These are phyloP conservation scores for Clinocottus analis DNA, from an alignment of 2,113 vertebrate species.

Conservation along the genomic window DNA sequence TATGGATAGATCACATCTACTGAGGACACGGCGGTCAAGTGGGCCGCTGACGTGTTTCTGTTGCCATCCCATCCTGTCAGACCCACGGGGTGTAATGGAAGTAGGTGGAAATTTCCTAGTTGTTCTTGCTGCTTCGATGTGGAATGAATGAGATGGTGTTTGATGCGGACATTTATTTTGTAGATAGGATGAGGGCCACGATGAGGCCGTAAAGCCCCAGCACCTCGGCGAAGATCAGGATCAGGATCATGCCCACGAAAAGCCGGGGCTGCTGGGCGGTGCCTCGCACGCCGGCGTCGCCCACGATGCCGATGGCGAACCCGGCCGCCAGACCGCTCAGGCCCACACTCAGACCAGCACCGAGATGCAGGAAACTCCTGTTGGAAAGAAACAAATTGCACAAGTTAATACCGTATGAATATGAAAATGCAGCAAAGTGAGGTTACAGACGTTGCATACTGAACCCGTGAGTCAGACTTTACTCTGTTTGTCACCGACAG, in stretches of 20 bases:
- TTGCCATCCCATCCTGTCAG: conserved; percentile 79
- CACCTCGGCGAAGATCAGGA: conserved; percentile 98
- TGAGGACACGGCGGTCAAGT: conserved; percentile 57
- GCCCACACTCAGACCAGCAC: conserved; percentile 96
- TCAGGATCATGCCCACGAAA: conserved; percentile 99
- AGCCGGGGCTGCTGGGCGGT: conserved; percentile 98
- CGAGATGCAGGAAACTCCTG: conserved; percentile 98
- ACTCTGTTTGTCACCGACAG: not conserved
- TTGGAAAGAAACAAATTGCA: not conserved
- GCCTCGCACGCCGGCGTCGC: conserved; percentile 94
- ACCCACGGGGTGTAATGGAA: conserved; percentile 75
- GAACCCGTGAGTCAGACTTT: not conserved
- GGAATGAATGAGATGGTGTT: conserved; percentile 75
- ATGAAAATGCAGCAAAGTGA: not conserved
- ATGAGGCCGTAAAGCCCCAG: conserved; percentile 98
- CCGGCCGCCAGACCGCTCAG: conserved; percentile 97
- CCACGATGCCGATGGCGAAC: conserved; percentile 98
- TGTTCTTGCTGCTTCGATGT: conserved; percentile 80
- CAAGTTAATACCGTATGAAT: not conserved
- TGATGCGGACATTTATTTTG: conserved; percentile 85
- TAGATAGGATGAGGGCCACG: conserved; percentile 98
- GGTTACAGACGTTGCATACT: not conserved
- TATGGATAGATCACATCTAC: conserved; percentile 71
- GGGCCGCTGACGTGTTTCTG: conserved; percentile 57
- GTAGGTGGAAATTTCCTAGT: conserved; percentile 78